Conservation (phyloP, 2,888 invertebrate genomes). For the Diadromus collaris region DNA sequence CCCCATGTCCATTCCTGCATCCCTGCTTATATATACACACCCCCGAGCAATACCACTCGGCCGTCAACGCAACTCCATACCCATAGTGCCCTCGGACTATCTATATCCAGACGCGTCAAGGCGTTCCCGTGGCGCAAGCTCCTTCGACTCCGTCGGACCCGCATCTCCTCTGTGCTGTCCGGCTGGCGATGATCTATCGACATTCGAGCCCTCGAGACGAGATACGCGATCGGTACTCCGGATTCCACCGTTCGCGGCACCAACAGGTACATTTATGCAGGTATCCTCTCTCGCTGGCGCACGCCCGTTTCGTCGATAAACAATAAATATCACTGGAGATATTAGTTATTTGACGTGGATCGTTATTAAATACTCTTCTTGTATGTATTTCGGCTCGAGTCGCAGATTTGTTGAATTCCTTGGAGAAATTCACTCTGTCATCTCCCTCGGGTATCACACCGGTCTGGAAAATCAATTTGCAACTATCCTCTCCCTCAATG, state of each 20-base stretch:
- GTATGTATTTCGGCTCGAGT: neutral
- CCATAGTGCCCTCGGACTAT: conserved; percentile 1
- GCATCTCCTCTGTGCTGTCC: conserved; percentile 26
- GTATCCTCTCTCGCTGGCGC: neutral
- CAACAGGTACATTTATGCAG: neutral
- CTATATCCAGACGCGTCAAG: conserved; percentile 44
- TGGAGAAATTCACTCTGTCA: neutral
- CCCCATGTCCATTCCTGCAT: conserved; percentile 23
- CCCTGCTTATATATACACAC: conserved; percentile 3
- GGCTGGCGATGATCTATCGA: conserved; percentile 55
- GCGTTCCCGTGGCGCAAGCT: conserved; percentile 41
- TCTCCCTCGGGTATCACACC: neutral
- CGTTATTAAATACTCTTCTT: neutral
- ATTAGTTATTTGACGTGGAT: neutral
- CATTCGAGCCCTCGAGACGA: conserved; percentile 24
- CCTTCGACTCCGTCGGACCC: conserved; percentile 42
- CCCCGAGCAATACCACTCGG: conserved; percentile 24
- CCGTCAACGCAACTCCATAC: conserved; percentile 23
- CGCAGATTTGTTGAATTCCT: conserved; percentile 14
- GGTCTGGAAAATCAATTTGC: conserved; percentile 25
- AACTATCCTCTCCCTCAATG: neutral
- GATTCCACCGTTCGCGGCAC: conserved; percentile 4
- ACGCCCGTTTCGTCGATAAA: neutral
- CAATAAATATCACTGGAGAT: neutral
- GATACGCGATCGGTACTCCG: conserved; percentile 20